These are phyloP conservation scores for Anadara kagoshimensis DNA, from an alignment of 1,140 invertebrate species.

Conservation along the genomic window DNA sequence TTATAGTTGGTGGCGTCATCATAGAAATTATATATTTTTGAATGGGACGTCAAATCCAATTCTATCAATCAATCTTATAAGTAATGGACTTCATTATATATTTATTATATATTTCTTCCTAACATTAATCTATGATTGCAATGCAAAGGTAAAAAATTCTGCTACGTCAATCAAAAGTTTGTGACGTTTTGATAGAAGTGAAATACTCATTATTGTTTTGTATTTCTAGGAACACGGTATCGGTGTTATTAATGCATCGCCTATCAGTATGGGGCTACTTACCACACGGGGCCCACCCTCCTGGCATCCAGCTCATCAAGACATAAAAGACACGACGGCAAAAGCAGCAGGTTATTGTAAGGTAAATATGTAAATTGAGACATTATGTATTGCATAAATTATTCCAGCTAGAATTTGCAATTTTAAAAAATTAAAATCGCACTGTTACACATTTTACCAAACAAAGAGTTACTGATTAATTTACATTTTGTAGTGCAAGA, in stretches of 20 bases:
- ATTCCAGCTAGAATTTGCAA: not conserved
- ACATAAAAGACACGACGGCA: conserved; percentile 78
- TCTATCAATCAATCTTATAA: no score
- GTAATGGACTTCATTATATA: no score
- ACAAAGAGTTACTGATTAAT: not conserved
- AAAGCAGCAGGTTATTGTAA: conserved; percentile 71
- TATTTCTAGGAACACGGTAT: conserved; percentile 80
- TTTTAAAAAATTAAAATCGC: not conserved
- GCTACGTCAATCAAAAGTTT: no score
- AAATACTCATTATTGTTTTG: no score
- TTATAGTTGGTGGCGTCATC: no score
- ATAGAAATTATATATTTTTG: no score
- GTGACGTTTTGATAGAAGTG: no score
- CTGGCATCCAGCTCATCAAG: conserved; percentile 88
- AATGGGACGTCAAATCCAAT: no score
- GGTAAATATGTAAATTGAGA: conserved; percentile 50
- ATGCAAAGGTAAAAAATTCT: no score
- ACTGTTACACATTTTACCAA: not conserved
- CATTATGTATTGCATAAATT: not conserved
- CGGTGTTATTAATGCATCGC: conserved; percentile 88
- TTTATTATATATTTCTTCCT: no score
- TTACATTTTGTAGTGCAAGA: not conserved
- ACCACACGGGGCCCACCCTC: conserved; percentile 83
- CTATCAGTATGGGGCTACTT: conserved; percentile 87
- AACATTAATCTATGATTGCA: no score